Conservation (phyloP, 2,113 vertebrate genomes). For the Leucosticte australis region DNA sequence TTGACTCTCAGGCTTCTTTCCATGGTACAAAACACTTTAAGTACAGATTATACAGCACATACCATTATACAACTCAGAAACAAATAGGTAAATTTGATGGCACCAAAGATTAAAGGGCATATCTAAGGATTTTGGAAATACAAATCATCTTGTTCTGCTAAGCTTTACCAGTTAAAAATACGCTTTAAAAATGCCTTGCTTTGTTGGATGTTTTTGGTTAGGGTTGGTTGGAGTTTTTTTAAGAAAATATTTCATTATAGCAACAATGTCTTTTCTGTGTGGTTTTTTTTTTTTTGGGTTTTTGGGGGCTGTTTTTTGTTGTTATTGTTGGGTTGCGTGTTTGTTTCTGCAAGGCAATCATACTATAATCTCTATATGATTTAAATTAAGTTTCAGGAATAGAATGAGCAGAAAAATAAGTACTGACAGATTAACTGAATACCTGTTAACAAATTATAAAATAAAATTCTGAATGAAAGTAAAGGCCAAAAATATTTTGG, state of each 20-base stretch:
- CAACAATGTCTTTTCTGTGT: not conserved
- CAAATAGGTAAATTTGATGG: not conserved
- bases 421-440: not conserved
- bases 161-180: not conserved
- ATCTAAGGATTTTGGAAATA: not conserved
- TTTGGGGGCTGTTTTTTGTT: not conserved
- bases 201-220: not conserved
- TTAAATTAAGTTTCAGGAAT: not conserved
- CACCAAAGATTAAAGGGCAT: not conserved
- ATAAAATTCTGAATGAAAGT: not conserved
- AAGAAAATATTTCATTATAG: not conserved
- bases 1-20: not conserved
- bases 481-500: not conserved
- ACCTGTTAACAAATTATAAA: not conserved
- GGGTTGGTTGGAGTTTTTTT: not conserved
- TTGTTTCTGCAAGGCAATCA: not conserved
- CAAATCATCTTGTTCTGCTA: not conserved
- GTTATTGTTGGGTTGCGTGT: not conserved
- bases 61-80: not conserved
- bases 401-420: not conserved
- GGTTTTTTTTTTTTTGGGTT: not conserved
- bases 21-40: not conserved
- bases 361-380: not conserved
- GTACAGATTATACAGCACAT: not conserved
- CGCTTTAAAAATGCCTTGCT: not conserved